Evolutionary conservation across 2,113 vertebrate species (phyloP).

Genomic region (Gymnocephalus cernua): DNA sequence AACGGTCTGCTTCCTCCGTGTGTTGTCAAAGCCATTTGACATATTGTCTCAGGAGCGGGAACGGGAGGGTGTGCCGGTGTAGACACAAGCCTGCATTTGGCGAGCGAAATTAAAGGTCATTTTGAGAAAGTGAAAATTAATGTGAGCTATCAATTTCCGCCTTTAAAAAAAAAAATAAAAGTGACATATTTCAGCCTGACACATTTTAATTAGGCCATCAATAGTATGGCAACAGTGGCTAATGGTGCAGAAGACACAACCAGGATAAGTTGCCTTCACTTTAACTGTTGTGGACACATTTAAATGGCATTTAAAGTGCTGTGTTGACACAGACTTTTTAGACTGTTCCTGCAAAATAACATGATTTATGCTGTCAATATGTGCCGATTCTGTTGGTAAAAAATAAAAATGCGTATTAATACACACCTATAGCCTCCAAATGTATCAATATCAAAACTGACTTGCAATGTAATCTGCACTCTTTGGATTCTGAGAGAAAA

Average conservation of each 20-base stretch:
- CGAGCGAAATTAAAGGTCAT: slow-evolving; percentile 78
- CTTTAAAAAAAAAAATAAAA: slow-evolving; percentile 71
- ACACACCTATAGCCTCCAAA: not conserved
- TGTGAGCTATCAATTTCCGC: slow-evolving; percentile 82
- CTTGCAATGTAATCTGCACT: slow-evolving; percentile 14
- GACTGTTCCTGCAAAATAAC: slow-evolving; percentile 21
- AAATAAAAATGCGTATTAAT: not conserved
- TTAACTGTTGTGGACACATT: slow-evolving; percentile 60
- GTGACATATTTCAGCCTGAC: slow-evolving; percentile 81
- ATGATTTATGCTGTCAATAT: slow-evolving; percentile 15
- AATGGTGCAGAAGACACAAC: slow-evolving; percentile 78
- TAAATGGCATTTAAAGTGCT: slow-evolving; percentile 35
- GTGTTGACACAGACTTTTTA: slow-evolving; percentile 12
- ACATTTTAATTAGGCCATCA: slow-evolving; percentile 85
- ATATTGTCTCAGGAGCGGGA: slow-evolving; percentile 61
- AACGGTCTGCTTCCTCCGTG: slow-evolving; percentile 17
- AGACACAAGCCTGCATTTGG: slow-evolving; percentile 65
- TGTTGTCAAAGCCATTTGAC: slow-evolving; percentile 68
- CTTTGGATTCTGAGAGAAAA: slow-evolving; percentile 20
- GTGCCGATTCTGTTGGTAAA: slow-evolving; percentile 4
- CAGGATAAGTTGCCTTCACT: slow-evolving; percentile 65
- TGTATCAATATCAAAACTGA: slow-evolving; percentile 31
- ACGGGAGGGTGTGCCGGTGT: slow-evolving; percentile 49
- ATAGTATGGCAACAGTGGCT: slow-evolving; percentile 76
- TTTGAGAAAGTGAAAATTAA: slow-evolving; percentile 82